Base-by-base conservation (phyloP, 2,113 vertebrate species). In the Empidonax alnorum region DNA sequence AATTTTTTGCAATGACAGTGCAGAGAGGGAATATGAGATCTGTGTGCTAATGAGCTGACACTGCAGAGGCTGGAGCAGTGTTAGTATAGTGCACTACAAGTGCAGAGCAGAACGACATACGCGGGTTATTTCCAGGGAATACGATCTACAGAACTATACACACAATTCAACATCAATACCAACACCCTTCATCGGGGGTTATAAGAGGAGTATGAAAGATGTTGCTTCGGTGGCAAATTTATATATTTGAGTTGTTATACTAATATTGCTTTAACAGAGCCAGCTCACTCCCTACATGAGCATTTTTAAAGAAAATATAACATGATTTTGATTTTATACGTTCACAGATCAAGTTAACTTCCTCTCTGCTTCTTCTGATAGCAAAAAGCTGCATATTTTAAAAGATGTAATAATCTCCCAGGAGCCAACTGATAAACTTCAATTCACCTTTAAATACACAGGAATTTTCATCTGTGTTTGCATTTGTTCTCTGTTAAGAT, bases 41-140 rank as follows among this genome's bases (percentile, higher is more conserved):
- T 99, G 99, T 98, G 98, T 99, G 98, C 99, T 99, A 99, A 99
- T 99, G 99, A 99, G 99, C 98, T 98, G 98, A 99, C 98, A 98
- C 99, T 99, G 99, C 99, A 99, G 99, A 99, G 98, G 98, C 98
- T 98, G 87, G 97, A 98, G 98, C 98, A 96, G 98, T 98, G 98
- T 98, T 96, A 98, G 97, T 97, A 89, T 93, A 98, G 97, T 97
- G 98, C 98, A 98, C 97, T 98, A 98, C 98, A 98, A 98, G 98
- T 97, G 97, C 98, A 98, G 90, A 96, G 97, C 96, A 98, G 79
- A 95, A 85, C 81, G 93, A 92, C 90, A 96, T 69, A 91, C 46
- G 6, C 6, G 37, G 85, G 87, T 63, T 92, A 89, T 95, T 97
- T 95, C 95, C 69, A 97, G 94, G 88, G 94, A 96, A 93, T 90